phyloP scores from a whole-genome alignment of 1,140 invertebrate genomes.

The Penaeus japonicus region DNA sequence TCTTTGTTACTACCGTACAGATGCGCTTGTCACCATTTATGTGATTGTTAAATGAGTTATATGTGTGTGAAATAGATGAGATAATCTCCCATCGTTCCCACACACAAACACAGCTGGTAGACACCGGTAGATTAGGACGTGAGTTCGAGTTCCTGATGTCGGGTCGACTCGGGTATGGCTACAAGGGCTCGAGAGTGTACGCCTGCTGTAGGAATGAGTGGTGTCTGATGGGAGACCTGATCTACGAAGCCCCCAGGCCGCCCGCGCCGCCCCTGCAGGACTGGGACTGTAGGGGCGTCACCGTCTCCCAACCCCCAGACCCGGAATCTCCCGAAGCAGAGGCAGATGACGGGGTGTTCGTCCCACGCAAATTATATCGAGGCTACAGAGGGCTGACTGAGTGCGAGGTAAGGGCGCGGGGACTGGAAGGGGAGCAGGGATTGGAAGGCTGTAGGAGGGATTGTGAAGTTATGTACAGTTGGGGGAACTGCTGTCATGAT shows the following conservation, averaged over 20 bases:
- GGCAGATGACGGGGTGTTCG: neutral
- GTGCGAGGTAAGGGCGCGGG: neutral
- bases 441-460: no score
- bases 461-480: no score
- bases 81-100: no score
- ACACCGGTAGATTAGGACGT: neutral
- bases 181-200: slow-evolving; percentile 40
- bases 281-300: neutral
- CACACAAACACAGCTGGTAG: neutral
- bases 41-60: no score
- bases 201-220: slow-evolving; percentile 44
- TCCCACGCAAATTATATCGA: neutral
- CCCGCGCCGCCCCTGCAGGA: neutral
- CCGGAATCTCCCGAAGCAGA: slow-evolving; percentile 18
- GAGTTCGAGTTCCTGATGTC: slow-evolving; percentile 32
- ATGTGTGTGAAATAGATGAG: no score
- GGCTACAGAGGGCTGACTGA: slow-evolving; percentile 1
- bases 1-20: no score
- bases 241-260: neutral
- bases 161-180: slow-evolving; percentile 20
- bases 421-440: neutral
- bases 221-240: slow-evolving; percentile 35
- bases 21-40: no score
- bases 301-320: neutral
- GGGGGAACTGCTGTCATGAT: no score